phyloP scores from a whole-genome alignment of 1,140 invertebrate species.

The Drosophila carrolli region DNA sequence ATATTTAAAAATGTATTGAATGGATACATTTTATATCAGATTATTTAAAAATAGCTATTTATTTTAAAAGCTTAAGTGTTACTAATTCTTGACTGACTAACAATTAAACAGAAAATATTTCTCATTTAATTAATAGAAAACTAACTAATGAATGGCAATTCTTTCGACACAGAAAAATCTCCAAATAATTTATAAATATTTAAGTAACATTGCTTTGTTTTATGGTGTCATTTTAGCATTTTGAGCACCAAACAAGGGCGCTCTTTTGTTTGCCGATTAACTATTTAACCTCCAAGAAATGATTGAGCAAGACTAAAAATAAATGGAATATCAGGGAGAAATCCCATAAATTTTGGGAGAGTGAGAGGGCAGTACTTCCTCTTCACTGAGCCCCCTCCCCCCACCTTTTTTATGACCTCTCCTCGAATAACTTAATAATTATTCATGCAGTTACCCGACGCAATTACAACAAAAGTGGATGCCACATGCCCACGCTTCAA shows the following conservation, averaged over 20 bases:
- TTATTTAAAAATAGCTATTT: too few relatives aligned
- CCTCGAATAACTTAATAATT: slow-evolving; percentile 75
- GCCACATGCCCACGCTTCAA: slow-evolving; percentile 71
- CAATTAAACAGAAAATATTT: too few relatives aligned
- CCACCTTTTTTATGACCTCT: slow-evolving; percentile 19
- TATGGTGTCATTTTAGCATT: background rate
- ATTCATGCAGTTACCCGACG: slow-evolving; percentile 75
- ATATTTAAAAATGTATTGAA: too few relatives aligned
- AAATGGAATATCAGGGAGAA: slow-evolving; percentile 12
- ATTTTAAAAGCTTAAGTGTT: too few relatives aligned
- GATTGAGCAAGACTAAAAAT: slow-evolving; percentile 29
- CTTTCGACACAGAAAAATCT: too few relatives aligned
- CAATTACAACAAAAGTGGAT: slow-evolving; percentile 76
- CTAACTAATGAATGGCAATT: too few relatives aligned
- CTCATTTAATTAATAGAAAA: too few relatives aligned
- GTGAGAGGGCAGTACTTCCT: background rate
- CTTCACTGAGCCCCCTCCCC: background rate
- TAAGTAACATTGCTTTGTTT: too few relatives aligned
- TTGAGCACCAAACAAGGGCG: background rate
- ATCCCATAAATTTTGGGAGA: slow-evolving; percentile 16
- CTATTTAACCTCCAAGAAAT: slow-evolving; percentile 12
- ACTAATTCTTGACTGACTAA: too few relatives aligned
- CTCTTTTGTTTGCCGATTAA: slow-evolving; percentile 15
- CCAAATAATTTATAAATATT: too few relatives aligned
- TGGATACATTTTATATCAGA: too few relatives aligned